Evolutionary conservation across 2,113 vertebrate genomes (phyloP), one percentile per base, ranked within the genome.

Genomic region (Neodontobutis hainanensis): DNA sequence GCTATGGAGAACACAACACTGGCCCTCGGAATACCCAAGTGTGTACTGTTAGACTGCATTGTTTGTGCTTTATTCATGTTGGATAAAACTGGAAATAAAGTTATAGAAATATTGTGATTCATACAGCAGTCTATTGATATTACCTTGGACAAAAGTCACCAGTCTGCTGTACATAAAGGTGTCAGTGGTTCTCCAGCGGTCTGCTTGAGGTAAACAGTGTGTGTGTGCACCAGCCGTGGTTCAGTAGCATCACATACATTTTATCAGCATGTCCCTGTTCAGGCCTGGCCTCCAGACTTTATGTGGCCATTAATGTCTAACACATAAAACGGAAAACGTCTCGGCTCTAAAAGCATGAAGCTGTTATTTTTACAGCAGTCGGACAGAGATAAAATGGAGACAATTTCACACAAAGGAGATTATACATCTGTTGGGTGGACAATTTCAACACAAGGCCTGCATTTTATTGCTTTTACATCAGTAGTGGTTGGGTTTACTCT

Each of bases 321-420:
- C 73, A 82, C 81, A 82, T 92, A 83, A 92, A 91, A 81, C 34
- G 1, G 40, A 84, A 90, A 91, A 92, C 89, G 91, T 92, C 77
- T 80, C 61, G 60, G 62, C 87, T 85, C 74, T 85, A 66, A 89
- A 84, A 85, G 61, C 16, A 32, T 11, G 46, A 81, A 73, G 65
- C 53, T 62, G 68, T 74, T 75, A 76, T 58, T 62, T 80, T 74
- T 76, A 79, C 51, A 77, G 68, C 19, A 57, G 55, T 51, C 27
- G 72, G 67, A 80, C 38, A 65, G 55, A 68, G 70, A 67, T 44
- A 73, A n/a, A 71, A 68, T 27, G 53, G 27, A 44, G 8, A 38
- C 11, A 56, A 50, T 48, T 46, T 51, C 36, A 63, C 6, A 40
- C 55, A 67, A 73, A 60, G 19, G 19, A 27, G 19, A 46, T 46